Conservation (phyloP, 2,113 vertebrate genomes). For the Ceyx cyanopectus region DNA sequence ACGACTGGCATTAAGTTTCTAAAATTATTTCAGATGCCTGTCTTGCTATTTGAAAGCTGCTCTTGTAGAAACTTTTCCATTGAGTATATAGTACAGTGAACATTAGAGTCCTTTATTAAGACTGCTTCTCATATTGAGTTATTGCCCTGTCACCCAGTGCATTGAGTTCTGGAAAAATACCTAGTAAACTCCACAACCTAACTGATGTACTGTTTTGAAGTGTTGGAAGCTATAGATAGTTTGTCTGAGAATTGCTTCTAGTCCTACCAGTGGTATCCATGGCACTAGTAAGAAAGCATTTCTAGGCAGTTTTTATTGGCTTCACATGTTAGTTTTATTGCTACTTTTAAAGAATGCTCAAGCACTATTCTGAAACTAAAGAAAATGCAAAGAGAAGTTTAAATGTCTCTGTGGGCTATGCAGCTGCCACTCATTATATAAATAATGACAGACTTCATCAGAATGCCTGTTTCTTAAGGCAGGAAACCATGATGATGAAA, state of each 20-base stretch:
- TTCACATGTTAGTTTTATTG: slow-evolving; percentile 32
- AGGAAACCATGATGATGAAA: slow-evolving; percentile 46
- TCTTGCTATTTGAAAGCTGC: slow-evolving; percentile 3
- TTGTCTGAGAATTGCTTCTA: slow-evolving; percentile 22
- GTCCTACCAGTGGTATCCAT: slow-evolving; percentile 5
- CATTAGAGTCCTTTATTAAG: not conserved
- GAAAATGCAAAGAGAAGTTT: slow-evolving; percentile 49
- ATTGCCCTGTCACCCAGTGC: not conserved
- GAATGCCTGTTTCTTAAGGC: slow-evolving; percentile 51
- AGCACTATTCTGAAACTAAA: slow-evolving; percentile 26
- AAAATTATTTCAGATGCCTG: slow-evolving; percentile 35
- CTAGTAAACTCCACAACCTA: not conserved
- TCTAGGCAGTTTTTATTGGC: not conserved
- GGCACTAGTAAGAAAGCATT: not conserved
- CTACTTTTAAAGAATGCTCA: slow-evolving; percentile 25
- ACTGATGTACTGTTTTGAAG: not conserved
- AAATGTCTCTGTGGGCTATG: slow-evolving; percentile 52
- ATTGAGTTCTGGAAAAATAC: slow-evolving; percentile 8
- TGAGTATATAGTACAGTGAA: not conserved
- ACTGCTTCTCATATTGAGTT: not conserved
- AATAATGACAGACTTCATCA: slow-evolving; percentile 65
- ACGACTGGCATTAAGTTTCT: slow-evolving; percentile 10
- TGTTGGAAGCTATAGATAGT: not conserved
- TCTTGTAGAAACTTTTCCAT: not conserved
- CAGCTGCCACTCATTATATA: slow-evolving; percentile 47